phyloP scores from a whole-genome alignment of 2,113 vertebrate species.

The Scortum barcoo region DNA sequence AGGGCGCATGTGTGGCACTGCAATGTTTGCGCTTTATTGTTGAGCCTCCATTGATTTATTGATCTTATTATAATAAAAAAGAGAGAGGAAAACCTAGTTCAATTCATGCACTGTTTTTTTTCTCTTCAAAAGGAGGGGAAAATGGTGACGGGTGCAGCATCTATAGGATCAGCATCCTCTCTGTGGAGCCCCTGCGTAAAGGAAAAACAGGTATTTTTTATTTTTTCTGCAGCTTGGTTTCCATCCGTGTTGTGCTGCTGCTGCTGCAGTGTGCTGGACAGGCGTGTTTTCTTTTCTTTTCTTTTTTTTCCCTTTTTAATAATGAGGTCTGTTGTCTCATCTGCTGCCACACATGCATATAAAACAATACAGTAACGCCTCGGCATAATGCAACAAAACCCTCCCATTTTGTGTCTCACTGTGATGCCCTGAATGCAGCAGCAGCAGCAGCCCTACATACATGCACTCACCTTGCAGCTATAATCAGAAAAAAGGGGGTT shows the following conservation, averaged over 20 bases:
- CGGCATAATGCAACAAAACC: slow-evolving; percentile 63
- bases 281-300: slow-evolving; percentile 25
- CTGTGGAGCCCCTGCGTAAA: slow-evolving; percentile 55
- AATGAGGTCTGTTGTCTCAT: slow-evolving; percentile 17
- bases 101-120: slow-evolving; percentile 29
- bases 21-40: slow-evolving; percentile 48
- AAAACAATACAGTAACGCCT: slow-evolving; percentile 56
- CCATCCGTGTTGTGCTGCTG: slow-evolving; percentile 29
- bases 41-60: slow-evolving; percentile 50
- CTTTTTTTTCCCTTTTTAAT: too few species aligned
- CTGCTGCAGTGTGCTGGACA: slow-evolving; percentile 59
- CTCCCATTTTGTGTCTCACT: slow-evolving; percentile 66
- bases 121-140: slow-evolving; percentile 27
- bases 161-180: slow-evolving; percentile 64
- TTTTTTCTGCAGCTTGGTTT: slow-evolving; percentile 57
- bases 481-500: neutral
- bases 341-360: slow-evolving; percentile 32
- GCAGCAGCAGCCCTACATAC: slow-evolving; percentile 42
- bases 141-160: slow-evolving; percentile 67
- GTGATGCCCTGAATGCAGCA: slow-evolving; percentile 60
- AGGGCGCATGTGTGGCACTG: slow-evolving; percentile 59
- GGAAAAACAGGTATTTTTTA: slow-evolving; percentile 43
- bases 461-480: slow-evolving; percentile 46
- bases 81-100: neutral
- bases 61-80: fast-evolving